Percentiles rank a stretch among this genome's conserved stretches.
phyloP scores from a whole-genome alignment of 2,888 invertebrate species.

The Orchesellides sinensis region DNA sequence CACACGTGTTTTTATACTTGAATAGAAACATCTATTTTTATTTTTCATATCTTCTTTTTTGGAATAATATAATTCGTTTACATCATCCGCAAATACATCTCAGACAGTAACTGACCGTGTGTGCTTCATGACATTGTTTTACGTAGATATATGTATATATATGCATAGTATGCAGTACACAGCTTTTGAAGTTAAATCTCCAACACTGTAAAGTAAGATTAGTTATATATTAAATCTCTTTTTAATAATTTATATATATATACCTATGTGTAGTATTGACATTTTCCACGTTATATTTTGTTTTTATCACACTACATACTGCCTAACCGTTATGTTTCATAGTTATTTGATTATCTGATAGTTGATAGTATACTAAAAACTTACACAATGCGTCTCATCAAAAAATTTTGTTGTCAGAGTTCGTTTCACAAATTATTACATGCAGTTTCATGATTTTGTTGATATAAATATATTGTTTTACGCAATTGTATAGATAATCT shows the following conservation, averaged over 20 bases:
- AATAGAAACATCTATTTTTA: slow-evolving; percentile 26
- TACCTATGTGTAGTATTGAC: slow-evolving; percentile 8
- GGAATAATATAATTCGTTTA: slow-evolving; percentile 46
- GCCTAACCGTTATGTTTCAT: slow-evolving; percentile 17
- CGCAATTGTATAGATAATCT: slow-evolving; percentile 42
- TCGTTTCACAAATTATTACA: slow-evolving; percentile 30
- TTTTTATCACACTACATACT: slow-evolving; percentile 54
- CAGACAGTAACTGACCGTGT: slow-evolving; percentile 18
- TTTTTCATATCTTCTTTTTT: slow-evolving; percentile 6
- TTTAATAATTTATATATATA: not conserved
- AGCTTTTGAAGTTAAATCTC: not conserved
- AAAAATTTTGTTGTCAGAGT: slow-evolving; percentile 39
- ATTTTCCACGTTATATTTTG: slow-evolving; percentile 15
- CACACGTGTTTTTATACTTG: too few relatives aligned
- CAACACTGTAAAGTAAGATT: not conserved
- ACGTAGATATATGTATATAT: slow-evolving; percentile 13
- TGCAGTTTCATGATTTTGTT: slow-evolving; percentile 1
- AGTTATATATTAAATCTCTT: slow-evolving; percentile 7
- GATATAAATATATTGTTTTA: not conserved
- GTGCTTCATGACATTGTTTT: slow-evolving; percentile 10
- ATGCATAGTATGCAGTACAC: slow-evolving; percentile 4
- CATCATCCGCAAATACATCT: slow-evolving; percentile 6
- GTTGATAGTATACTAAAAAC: slow-evolving; percentile 6
- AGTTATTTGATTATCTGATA: slow-evolving; percentile 29
- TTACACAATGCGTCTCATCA: slow-evolving; percentile 43